Conservation (phyloP, 2,888 invertebrate species). For the Autographa gamma region DNA sequence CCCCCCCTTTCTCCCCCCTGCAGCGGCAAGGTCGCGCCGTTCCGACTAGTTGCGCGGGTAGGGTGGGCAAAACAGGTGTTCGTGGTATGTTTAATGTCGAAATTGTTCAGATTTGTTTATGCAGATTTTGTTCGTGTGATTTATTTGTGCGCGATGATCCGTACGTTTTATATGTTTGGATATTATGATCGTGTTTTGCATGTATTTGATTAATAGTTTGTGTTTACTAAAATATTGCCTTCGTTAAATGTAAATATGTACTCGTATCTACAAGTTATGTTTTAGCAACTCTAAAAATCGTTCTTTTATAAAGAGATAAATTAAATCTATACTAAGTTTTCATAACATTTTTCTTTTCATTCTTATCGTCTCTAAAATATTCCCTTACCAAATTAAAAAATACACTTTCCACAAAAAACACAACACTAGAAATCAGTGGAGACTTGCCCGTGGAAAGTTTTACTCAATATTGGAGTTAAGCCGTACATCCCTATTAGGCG, state of each 20-base stretch:
- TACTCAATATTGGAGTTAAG: constrained; percentile 11
- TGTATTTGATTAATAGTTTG: background rate
- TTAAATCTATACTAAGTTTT: no score
- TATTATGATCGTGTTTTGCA: background rate
- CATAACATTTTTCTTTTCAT: no score
- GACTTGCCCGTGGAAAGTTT: constrained; percentile 39
- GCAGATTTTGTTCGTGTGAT: constrained; percentile 10
- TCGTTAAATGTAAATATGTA: no score
- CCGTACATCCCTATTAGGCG: constrained; percentile 32
- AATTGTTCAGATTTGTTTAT: constrained; percentile 38
- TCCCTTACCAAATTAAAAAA: background rate
- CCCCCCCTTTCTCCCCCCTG: constrained; percentile 23
- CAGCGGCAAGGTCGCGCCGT: constrained; percentile 52
- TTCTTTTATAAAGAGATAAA: no score
- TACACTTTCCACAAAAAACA: background rate
- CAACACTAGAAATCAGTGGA: background rate
- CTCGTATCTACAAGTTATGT: no score
- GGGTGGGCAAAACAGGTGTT: constrained; percentile 56
- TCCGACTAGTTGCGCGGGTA: constrained; percentile 44
- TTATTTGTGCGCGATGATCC: constrained; percentile 7
- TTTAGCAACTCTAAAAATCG: no score
- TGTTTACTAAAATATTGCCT: background rate
- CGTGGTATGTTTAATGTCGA: constrained; percentile 42
- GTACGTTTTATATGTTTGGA: background rate
- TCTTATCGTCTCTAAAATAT: background rate